These are phyloP conservation scores for Petroica traversi DNA, from an alignment of 2,113 vertebrate species.

Conservation along the genomic window DNA sequence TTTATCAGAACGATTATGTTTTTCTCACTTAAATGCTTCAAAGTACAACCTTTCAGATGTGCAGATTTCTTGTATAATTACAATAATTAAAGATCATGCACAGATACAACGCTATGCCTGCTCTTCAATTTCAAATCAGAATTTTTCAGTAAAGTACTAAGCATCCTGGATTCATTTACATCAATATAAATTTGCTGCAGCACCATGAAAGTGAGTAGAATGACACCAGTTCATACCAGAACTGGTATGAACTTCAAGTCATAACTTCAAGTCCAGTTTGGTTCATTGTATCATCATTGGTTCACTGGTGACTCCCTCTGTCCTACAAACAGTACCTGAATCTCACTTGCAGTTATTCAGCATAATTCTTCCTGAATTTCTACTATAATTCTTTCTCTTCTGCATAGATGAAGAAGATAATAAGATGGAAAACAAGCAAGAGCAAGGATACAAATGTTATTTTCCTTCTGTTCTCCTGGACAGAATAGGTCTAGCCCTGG, in stretches of 20 bases:
- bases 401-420: neutral
- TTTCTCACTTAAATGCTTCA: neutral
- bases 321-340: neutral
- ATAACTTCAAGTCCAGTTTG: neutral
- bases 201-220: neutral
- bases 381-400: neutral
- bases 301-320: neutral
- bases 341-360: neutral
- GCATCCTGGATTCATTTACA: neutral
- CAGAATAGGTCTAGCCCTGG: neutral
- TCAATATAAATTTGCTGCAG: neutral
- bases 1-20: neutral
- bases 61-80: neutral
- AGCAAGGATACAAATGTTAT: neutral
- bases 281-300: neutral
- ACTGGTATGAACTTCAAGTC: too few species aligned
- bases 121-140: neutral
- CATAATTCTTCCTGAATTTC: neutral
- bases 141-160: neutral
- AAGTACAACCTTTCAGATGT: neutral
- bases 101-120: neutral
- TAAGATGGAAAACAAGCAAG: neutral
- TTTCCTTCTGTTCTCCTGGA: neutral
- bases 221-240: neutral
- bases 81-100: neutral